Evolutionary conservation across 2,797 vertebrate species (phyloP).

Genomic region (Hybognathus amarus): DNA sequence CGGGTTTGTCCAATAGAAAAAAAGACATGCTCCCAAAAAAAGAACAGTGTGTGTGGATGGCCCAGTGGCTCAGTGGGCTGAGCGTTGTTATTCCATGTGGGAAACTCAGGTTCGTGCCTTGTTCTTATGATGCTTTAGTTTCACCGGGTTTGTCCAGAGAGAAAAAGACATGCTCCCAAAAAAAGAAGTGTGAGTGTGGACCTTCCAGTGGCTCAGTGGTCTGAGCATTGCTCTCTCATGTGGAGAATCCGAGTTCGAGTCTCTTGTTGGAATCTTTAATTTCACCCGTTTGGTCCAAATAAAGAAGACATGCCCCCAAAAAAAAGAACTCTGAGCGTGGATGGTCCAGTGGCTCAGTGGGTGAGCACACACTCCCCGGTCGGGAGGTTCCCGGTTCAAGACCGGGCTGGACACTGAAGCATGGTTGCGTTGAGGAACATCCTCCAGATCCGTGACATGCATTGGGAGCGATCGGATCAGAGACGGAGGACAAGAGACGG

Average conservation of each 20-base stretch:
- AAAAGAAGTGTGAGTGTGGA: fast-evolving
- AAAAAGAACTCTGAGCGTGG: too few species aligned
- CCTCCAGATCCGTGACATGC: fast-evolving
- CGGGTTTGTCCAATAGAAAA: fast-evolving
- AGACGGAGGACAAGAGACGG: not conserved
- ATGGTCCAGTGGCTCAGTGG: not conserved
- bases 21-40: not conserved
- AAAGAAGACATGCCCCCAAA: too few species aligned
- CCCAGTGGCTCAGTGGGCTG: not conserved
- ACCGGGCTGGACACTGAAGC: too few species aligned
- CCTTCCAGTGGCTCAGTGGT: not conserved
- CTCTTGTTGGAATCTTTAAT: too few species aligned
- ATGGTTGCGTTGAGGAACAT: too few species aligned
- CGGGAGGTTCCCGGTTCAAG: too few species aligned
- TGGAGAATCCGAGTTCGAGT: not conserved
- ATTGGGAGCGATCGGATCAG: fast-evolving
- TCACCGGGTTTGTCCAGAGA: not conserved
- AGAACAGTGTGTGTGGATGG: fast-evolving
- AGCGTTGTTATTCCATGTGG: not conserved
- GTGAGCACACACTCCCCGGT: not conserved
- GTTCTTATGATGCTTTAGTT: not conserved
- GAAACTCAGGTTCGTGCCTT: fast-evolving
- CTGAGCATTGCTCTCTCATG: fast-evolving
- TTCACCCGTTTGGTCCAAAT: too few species aligned
- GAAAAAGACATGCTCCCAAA: not conserved